These are phyloP conservation scores for Apantesis nais DNA, from an alignment of 2,888 invertebrate genomes.

Conservation along the genomic window DNA sequence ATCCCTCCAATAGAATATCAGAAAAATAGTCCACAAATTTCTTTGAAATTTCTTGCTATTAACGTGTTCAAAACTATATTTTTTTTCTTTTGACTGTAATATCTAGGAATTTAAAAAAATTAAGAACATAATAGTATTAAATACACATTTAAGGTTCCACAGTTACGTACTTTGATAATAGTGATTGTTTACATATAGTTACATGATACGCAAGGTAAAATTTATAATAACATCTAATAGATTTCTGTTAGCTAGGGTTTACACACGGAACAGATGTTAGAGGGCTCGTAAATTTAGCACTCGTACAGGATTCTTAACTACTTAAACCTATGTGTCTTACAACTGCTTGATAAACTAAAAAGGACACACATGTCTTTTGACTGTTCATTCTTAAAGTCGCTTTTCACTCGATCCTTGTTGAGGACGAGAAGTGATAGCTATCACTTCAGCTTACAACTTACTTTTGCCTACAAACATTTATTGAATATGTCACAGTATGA, in stretches of 20 bases:
- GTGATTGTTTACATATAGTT: neutral
- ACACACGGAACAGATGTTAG: neutral
- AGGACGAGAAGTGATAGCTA: neutral
- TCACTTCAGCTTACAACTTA: neutral
- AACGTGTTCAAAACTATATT: neutral
- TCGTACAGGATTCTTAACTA: neutral
- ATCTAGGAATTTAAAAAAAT: neutral
- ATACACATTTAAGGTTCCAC: neutral
- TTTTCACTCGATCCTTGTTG: neutral
- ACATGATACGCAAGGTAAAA: neutral
- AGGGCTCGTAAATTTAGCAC: neutral
- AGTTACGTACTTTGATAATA: neutral
- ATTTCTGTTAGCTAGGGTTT: neutral
- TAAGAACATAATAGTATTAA: too few species aligned
- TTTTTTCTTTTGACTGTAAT: neutral
- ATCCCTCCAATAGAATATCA: neutral
- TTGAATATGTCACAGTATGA: constrained; percentile 11
- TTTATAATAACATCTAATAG: neutral
- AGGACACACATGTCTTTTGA: neutral
- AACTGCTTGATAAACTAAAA: neutral
- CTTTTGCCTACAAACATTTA: constrained; percentile 4
- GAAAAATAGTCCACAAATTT: neutral
- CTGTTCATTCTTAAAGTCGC: neutral
- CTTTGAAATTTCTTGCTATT: neutral
- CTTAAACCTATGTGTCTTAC: neutral